A percentile compares a stretch with the other conserved stretches of the same genome.
Evolutionary conservation across 2,888 invertebrate genomes (phyloP).

Genomic region (Idaea biselata): DNA sequence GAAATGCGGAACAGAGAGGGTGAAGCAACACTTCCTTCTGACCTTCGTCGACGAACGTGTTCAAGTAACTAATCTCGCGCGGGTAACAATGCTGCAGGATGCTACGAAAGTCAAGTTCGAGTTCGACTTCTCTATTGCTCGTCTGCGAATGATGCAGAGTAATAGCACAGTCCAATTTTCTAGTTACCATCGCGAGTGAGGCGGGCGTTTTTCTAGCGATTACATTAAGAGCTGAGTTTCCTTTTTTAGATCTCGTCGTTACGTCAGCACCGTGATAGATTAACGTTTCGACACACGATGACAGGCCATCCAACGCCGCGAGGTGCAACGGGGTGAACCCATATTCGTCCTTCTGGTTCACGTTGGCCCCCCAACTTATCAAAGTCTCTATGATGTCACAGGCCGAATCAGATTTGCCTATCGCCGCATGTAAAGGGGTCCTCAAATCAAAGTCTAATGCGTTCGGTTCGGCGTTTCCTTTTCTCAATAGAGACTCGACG

Average conservation of each 20-base stretch:
- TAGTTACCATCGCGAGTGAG: slow-evolving; percentile 89
- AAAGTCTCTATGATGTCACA: slow-evolving; percentile 90
- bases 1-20: slow-evolving; percentile 92
- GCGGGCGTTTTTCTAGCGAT: slow-evolving; percentile 93
- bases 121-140: slow-evolving; percentile 89
- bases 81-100: slow-evolving; percentile 91
- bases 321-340: slow-evolving; percentile 93
- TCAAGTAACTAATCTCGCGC: slow-evolving; percentile 91
- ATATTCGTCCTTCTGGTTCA: slow-evolving; percentile 91
- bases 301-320: slow-evolving; percentile 91
- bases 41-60: slow-evolving; percentile 93
- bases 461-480: slow-evolving; percentile 89
- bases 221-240: slow-evolving; percentile 91
- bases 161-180: slow-evolving; percentile 90
- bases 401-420: slow-evolving; percentile 90
- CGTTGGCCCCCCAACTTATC: slow-evolving; percentile 89
- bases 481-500: slow-evolving; percentile 87
- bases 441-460: slow-evolving; percentile 90
- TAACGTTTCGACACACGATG: slow-evolving; percentile 91
- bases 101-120: slow-evolving; percentile 90
- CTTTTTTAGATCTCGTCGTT: slow-evolving; percentile 92
- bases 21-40: slow-evolving; percentile 93
- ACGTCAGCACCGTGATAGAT: slow-evolving; percentile 93
- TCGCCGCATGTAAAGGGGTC: slow-evolving; percentile 90
- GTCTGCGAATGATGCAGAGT: slow-evolving; percentile 89